Base-by-base conservation (phyloP, 2,797 vertebrate genomes). In the Pangasius krempfi region DNA sequence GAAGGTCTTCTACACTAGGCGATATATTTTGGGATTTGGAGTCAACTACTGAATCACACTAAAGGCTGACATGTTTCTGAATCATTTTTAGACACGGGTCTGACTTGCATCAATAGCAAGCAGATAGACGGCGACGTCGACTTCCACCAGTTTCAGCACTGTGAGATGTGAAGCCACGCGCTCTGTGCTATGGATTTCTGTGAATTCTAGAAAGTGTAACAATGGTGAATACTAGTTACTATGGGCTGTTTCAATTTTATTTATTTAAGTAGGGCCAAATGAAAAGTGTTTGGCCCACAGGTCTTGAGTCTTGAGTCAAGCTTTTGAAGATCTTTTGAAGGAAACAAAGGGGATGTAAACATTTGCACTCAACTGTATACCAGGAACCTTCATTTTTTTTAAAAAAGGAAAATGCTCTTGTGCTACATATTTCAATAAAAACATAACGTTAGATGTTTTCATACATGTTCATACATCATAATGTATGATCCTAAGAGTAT, bases 1-100 rank as follows among this genome's bases (percentile, higher is more conserved):
- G 12, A 52, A 52, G 6, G 27, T 58, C 78, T 37, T 33, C 78
- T 47, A 83, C n/a, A 47, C 37, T n/a, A 16, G 14, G 25, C 3
- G 27, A 83, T 47, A 5, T 83, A 83, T 64, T 64, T 64, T 64
- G 40, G 37, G 54, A 60, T 60, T 27, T 81, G 79, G 37, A 83
- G 60, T 83, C 60, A n/a, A 18, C 47, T 64, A 83, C 58, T 47
- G 80, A 84, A 60, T 85, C 86, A 73, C n/a, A 37, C 50, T 44
- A 7, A 47, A 58, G 8, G 18, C 22, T 83, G 58, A 83, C 40
- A 40, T n/a, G 60, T 64, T 66, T 83, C 81, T 83, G 60, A 47
- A 64, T 83, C 81, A 83, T 62, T 82, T 60, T 82, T 62, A 60
- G 37, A n/a, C 40, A 37, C 12, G 1, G 56, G 37, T 60, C 33